Evolutionary conservation across 2,888 invertebrate species (phyloP).

Genomic region (Ischnura elegans): DNA sequence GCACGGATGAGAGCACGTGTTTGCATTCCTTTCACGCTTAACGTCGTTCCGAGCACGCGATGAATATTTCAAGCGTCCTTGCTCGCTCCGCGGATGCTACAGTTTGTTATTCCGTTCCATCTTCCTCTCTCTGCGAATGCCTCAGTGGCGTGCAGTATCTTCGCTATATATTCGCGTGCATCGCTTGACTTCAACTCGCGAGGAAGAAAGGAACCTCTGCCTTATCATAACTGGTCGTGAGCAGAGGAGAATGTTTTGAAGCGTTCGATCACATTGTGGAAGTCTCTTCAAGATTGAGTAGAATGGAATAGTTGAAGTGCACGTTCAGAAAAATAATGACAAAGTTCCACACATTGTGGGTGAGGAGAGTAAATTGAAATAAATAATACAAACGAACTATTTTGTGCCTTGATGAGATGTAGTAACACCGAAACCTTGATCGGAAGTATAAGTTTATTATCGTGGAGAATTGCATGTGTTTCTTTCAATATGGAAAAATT

Average conservation of each 20-base stretch:
- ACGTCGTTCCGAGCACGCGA: neutral
- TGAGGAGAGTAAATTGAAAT: too few relatives aligned
- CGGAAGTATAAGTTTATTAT: too few relatives aligned
- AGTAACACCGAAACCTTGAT: too few relatives aligned
- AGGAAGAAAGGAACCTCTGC: neutral
- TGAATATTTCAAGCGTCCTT: neutral
- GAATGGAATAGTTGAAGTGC: too few relatives aligned
- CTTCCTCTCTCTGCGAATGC: neutral
- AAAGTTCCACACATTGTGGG: too few relatives aligned
- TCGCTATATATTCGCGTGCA: neutral
- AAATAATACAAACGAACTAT: too few relatives aligned
- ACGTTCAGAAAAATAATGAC: too few relatives aligned
- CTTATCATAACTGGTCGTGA: neutral
- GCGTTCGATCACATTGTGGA: too few relatives aligned
- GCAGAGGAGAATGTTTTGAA: neutral
- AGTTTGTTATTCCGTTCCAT: neutral
- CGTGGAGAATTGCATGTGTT: too few relatives aligned
- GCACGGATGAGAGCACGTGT: neutral
- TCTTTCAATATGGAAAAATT: too few relatives aligned
- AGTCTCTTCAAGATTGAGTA: too few relatives aligned
- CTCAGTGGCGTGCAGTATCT: neutral
- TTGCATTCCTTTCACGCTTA: neutral
- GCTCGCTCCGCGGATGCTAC: neutral
- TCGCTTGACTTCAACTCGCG: neutral
- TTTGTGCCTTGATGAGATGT: too few relatives aligned